Percentiles rank a stretch among this genome's conserved stretches.
Conservation (phyloP, 2,888 invertebrate species). For the Hipparchia semele region DNA sequence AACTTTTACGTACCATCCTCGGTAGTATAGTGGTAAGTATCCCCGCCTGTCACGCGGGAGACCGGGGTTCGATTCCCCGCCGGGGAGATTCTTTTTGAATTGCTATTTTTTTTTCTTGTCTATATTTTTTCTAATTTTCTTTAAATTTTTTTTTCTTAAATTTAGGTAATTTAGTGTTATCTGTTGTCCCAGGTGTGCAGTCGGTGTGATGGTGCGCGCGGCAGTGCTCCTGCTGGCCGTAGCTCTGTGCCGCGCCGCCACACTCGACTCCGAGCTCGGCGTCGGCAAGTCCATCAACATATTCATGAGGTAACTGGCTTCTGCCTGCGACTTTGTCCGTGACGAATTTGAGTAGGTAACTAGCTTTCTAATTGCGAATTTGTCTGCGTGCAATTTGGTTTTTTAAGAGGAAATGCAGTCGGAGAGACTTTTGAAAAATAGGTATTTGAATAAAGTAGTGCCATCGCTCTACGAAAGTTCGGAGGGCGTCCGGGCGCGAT, state of each 20-base stretch:
- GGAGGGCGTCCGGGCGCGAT: too few relatives aligned
- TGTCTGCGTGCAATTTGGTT: too few relatives aligned
- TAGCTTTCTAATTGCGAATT: not conserved
- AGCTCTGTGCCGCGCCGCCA: constrained; percentile 84
- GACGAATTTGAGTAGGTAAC: constrained; percentile 51
- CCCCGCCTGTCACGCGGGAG: constrained; percentile 84
- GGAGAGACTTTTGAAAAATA: too few relatives aligned
- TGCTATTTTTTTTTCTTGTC: not conserved
- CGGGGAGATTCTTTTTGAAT: constrained; percentile 50
- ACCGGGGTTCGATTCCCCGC: constrained; percentile 84
- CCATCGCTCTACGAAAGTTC: too few relatives aligned
- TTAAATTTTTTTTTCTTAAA: not conserved
- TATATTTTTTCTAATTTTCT: not conserved
- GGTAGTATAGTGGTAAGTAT: constrained; percentile 84
- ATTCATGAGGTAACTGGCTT: constrained; percentile 80
- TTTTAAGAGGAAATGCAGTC: too few relatives aligned
- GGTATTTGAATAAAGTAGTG: too few relatives aligned
- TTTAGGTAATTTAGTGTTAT: not conserved
- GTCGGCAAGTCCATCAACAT: constrained; percentile 94
- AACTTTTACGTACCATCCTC: constrained; percentile 53
- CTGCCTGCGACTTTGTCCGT: too few relatives aligned
- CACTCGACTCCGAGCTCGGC: constrained; percentile 83
- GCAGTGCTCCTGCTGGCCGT: constrained; percentile 82
- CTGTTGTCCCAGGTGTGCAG: constrained; percentile 51
- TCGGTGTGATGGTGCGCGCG: constrained; percentile 75